Base-by-base conservation (phyloP, 2,113 vertebrate genomes). In the Butorides virescens region DNA sequence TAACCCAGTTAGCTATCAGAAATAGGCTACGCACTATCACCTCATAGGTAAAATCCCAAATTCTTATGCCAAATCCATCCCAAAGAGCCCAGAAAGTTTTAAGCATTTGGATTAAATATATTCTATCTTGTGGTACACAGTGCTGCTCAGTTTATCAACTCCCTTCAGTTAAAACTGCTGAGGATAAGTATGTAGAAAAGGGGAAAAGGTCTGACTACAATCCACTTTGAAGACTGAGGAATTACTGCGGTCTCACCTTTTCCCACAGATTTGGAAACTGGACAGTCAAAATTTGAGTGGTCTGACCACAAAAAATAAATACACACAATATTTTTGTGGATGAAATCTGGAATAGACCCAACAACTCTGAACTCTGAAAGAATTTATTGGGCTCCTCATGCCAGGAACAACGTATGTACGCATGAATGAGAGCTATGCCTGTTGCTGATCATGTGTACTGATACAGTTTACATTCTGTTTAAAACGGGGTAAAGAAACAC, bases 381-480 rank as follows among this genome's bases (percentile, higher is more conserved):
- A 63, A 79, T 11, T 67, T 71, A 39, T 59, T 42, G n/a, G 59
- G 23, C 34, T 84, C 3, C 46, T 55, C 18, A 11, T 16, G 20
- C 22, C 46, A 70, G 34, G n/a, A 92, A 49, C 16, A 58, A 29
- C 0, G 0, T 9, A 49, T 0, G 1, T 13, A 49, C 18, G 59
- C 0, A 1, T 7, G 9, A 86, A 72, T 0, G 1, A 70, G n/a
- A 70, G 30, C 18, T 61, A 56, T 17, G 30, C 29, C 67, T 67
- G 23, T 56, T 70, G 61, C 1, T 76, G 49, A 53, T 34, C 10
- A 18, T 2, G 7, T 9, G 21, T 13, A 70, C 46, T 25, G 46
- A 70, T 32, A 55, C 1, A n/a, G 21, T 37, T 84, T 66, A 73
- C 29, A 66, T 62, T 59, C 20, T 32, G 5, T 49, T 86, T 62